Percentiles rank a stretch among this genome's conserved stretches.
Evolutionary conservation across 2,797 vertebrate species (phyloP).

Genomic region (Lophotriccus pileatus): DNA sequence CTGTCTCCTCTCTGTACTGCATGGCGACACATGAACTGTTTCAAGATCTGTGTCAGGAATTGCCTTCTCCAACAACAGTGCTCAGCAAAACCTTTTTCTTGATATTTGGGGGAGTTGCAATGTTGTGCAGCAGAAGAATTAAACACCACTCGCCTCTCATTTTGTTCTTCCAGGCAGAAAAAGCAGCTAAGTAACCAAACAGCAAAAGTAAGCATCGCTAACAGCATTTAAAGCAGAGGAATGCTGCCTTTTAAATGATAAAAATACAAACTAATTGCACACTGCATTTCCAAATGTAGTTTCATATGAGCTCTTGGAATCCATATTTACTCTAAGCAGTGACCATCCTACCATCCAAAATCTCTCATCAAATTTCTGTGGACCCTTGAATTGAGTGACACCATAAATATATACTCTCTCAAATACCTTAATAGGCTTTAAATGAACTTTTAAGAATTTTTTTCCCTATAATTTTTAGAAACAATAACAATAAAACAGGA

Average conservation of each 20-base stretch:
- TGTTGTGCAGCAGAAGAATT: neutral
- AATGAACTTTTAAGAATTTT: neutral
- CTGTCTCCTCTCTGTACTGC: neutral
- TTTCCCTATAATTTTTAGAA: constrained; percentile 3
- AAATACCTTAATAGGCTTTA: neutral
- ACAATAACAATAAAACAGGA: constrained; percentile 10
- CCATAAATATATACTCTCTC: neutral
- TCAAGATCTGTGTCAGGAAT: neutral
- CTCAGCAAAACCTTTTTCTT: neutral
- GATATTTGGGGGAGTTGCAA: neutral
- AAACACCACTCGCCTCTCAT: neutral
- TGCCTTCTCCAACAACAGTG: neutral
- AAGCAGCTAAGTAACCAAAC: neutral
- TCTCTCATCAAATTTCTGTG: neutral
- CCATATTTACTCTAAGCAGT: neutral
- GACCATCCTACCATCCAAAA: neutral
- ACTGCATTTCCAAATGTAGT: neutral
- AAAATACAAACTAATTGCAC: neutral
- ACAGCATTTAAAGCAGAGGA: neutral
- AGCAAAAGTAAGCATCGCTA: neutral
- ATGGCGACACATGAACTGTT: rapidly evolving
- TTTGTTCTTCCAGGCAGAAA: neutral
- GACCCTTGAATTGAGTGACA: neutral
- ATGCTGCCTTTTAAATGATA: neutral
- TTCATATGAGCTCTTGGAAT: neutral